Base-by-base conservation (phyloP, 2,113 vertebrate genomes). In the Hystrix cristata region DNA sequence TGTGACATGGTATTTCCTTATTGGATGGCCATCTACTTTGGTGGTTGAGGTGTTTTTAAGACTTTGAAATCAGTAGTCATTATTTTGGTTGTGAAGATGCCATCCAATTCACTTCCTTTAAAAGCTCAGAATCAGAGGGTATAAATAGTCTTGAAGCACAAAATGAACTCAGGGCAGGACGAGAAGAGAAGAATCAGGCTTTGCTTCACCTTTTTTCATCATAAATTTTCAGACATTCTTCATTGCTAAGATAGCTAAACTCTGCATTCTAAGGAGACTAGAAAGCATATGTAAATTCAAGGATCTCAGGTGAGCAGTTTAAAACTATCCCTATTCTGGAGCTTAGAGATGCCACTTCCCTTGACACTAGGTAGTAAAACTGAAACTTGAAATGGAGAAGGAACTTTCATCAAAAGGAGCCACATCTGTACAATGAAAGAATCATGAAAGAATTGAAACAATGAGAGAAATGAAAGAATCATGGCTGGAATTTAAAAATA, bases 241-340 rank as follows among this genome's bases (percentile, higher is more conserved):
- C 48, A 81, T 55, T 55, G 13, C 48, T 86, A 69, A 48, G 29
- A 85, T 82, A 59, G 23, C 11, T 62, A 48, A 91, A 91, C 29
- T 57, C 19, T 62, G 18, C 46, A 48, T 90, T 93, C 62, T n/a
- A 79, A 67, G 81, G 76, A 96, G 53, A 82, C 23, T 48, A 85
- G 53, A 57, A 8, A 64, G 8, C 4, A 12, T 81, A 2, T 48
- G 13, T 53, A 59, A 38, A 51, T 57, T 81, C 11, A 55, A 48
- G 13, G 31, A 71, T 62, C 65, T 29, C 65, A 29, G 2, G 9
- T 14, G 57, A 86, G 51, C 59, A 31, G 67, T 71, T 48, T 38
- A 92, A 79, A 14, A 67, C 0, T 43, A 48, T 82, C 46, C 11
- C 91, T 69, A 78, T 23, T 79, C 46, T 53, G 51, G 51, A 76